These are phyloP conservation scores for Diplazon laetatorius DNA, from an alignment of 2,888 invertebrate species.

Conservation along the genomic window DNA sequence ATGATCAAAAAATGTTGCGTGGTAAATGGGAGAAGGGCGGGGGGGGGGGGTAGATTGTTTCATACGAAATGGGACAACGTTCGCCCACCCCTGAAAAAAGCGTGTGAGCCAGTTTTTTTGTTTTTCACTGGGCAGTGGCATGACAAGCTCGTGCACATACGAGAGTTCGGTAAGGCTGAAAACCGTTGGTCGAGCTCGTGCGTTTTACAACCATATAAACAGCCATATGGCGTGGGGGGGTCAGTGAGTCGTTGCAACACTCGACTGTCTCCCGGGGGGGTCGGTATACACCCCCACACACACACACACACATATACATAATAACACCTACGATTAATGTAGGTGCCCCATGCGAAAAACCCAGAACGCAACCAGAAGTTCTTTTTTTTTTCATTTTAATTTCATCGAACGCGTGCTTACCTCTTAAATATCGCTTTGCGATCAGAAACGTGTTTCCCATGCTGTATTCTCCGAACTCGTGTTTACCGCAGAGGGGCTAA, in stretches of 20 bases:
- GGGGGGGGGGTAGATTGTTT: conserved; percentile 34
- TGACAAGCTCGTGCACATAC: conserved; percentile 24
- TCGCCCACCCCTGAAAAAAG: conserved; percentile 48
- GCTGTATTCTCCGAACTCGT: conserved; percentile 25
- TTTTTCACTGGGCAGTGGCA: conserved; percentile 38
- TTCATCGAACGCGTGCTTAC: conserved; percentile 20
- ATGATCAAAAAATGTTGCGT: too few species aligned
- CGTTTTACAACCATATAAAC: conserved; percentile 48
- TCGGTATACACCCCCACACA: too few species aligned
- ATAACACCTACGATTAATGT: conserved; percentile 49
- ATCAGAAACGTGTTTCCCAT: conserved; percentile 44
- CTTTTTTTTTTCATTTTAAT: conserved; percentile 43
- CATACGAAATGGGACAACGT: conserved; percentile 52
- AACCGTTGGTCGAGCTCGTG: conserved; percentile 56
- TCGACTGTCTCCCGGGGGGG: conserved; percentile 46
- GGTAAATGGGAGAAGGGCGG: too few species aligned
- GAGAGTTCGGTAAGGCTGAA: conserved; percentile 32
- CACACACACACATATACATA: conserved; percentile 9
- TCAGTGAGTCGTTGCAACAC: conserved; percentile 43
- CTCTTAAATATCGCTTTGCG: conserved; percentile 18
- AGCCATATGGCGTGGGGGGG: conserved; percentile 71
- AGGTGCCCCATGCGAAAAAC: conserved; percentile 39
- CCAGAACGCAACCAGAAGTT: conserved; percentile 7
- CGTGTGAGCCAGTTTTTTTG: conserved; percentile 31
- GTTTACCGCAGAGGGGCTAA: conserved; percentile 42